A percentile compares a stretch with the other conserved stretches of the same genome.
Evolutionary conservation across 1,140 invertebrate genomes (phyloP).

Genomic region (Meloidogyne floridensis): DNA sequence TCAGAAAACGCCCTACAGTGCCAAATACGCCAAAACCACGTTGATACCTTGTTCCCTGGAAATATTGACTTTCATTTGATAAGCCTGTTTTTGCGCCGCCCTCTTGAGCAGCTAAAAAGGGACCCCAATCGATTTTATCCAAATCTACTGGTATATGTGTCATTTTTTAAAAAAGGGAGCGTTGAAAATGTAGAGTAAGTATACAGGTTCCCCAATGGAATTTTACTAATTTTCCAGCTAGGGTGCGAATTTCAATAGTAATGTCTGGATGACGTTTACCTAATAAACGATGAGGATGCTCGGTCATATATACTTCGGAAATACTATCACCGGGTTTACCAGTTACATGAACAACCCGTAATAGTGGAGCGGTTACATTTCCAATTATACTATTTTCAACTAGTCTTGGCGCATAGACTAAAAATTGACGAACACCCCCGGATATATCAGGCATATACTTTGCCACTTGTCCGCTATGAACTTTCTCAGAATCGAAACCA

Average conservation of each 20-base stretch:
- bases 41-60: neutral
- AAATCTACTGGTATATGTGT: slow-evolving; percentile 13
- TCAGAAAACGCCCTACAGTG: slow-evolving; percentile 13
- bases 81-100: neutral
- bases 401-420: slow-evolving; percentile 12
- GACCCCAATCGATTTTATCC: slow-evolving; percentile 8
- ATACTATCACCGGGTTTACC: slow-evolving; percentile 11
- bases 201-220: slow-evolving; percentile 16
- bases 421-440: slow-evolving; percentile 1
- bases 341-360: slow-evolving; percentile 15
- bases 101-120: neutral
- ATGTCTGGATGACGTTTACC: neutral
- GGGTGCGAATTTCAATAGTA: slow-evolving; percentile 19
- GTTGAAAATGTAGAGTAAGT: slow-evolving; percentile 16
- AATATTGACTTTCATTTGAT: neutral
- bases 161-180: slow-evolving; percentile 17
- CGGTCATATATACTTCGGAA: slow-evolving; percentile 7
- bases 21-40: neutral
- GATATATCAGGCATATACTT: slow-evolving; percentile 18
- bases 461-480: neutral
- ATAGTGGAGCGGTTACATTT: neutral
- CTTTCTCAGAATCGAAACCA: neutral
- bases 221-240: neutral
- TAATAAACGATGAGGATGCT: neutral
- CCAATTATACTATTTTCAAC: slow-evolving; percentile 10